phyloP scores from a whole-genome alignment of 2,888 invertebrate species.

The Scelioninae gen. 1 region DNA sequence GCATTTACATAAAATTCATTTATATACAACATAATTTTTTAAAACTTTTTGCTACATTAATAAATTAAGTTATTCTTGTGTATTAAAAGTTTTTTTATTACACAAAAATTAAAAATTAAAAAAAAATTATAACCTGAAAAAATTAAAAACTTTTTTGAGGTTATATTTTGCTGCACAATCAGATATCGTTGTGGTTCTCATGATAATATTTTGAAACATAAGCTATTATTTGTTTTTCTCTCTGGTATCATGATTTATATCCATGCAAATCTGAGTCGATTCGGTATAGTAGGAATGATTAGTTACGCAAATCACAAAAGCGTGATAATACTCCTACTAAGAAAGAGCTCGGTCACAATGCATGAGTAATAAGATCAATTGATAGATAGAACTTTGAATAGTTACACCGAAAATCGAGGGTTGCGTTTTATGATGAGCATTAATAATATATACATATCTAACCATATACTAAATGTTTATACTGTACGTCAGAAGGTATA shows the following conservation, averaged over 20 bases:
- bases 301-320: constrained; percentile 60
- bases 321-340: constrained; percentile 44
- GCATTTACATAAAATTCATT: too few species aligned
- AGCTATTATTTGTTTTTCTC: constrained; percentile 59
- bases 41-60: too few species aligned
- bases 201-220: too few species aligned
- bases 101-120: too few species aligned
- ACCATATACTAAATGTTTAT: background rate
- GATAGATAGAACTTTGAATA: constrained; percentile 37
- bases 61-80: too few species aligned
- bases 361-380: constrained; percentile 52
- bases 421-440: constrained; percentile 17
- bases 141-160: too few species aligned
- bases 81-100: too few species aligned
- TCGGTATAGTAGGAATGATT: constrained; percentile 54
- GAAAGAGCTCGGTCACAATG: constrained; percentile 38
- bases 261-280: constrained; percentile 60
- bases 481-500: background rate
- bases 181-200: too few species aligned
- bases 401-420: constrained; percentile 30
- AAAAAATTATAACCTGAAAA: too few species aligned
- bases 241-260: constrained; percentile 46
- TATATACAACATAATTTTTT: too few species aligned
- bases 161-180: too few species aligned
- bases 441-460: constrained; percentile 28